These are phyloP conservation scores for Heliconius erato DNA, from an alignment of 2,888 invertebrate species.

Conservation along the genomic window DNA sequence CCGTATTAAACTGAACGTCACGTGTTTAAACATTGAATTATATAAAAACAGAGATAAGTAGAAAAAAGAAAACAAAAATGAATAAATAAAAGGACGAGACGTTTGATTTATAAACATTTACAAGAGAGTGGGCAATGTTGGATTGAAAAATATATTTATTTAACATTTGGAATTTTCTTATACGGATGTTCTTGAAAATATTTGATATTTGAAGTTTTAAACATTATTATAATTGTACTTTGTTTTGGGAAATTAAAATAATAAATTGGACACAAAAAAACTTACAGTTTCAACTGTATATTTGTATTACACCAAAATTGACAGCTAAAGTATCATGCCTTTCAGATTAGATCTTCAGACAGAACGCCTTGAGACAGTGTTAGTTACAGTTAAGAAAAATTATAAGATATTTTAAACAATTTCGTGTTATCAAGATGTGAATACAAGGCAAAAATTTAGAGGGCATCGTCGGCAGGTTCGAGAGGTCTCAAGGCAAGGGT, in stretches of 20 bases:
- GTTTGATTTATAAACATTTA: not conserved
- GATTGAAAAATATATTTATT: slow-evolving; percentile 27
- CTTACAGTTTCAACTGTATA: not conserved
- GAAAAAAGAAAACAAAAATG: not conserved
- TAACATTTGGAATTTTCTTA: not conserved
- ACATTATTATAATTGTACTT: not conserved
- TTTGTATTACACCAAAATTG: not conserved
- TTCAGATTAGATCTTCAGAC: not conserved
- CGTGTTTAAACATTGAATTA: not conserved
- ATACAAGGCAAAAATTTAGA: slow-evolving; percentile 60
- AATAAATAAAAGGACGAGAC: not conserved
- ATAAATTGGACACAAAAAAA: not conserved
- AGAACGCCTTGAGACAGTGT: slow-evolving; percentile 3
- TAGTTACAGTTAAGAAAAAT: slow-evolving; percentile 19
- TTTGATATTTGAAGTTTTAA: slow-evolving; percentile 14
- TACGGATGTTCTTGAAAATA: slow-evolving; percentile 10
- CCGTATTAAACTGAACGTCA: too few species aligned
- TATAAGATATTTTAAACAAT: slow-evolving; percentile 34
- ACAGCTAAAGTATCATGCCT: not conserved
- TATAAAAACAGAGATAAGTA: not conserved
- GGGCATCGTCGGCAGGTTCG: slow-evolving; percentile 64
- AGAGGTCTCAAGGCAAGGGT: slow-evolving; percentile 63
- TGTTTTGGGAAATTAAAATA: too few species aligned
- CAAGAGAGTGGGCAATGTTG: slow-evolving; percentile 15
- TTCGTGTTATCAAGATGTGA: slow-evolving; percentile 38